Percentiles rank a stretch among this genome's conserved stretches.
phyloP scores from a whole-genome alignment of 2,113 vertebrate genomes.

The Capricornis sumatraensis region DNA sequence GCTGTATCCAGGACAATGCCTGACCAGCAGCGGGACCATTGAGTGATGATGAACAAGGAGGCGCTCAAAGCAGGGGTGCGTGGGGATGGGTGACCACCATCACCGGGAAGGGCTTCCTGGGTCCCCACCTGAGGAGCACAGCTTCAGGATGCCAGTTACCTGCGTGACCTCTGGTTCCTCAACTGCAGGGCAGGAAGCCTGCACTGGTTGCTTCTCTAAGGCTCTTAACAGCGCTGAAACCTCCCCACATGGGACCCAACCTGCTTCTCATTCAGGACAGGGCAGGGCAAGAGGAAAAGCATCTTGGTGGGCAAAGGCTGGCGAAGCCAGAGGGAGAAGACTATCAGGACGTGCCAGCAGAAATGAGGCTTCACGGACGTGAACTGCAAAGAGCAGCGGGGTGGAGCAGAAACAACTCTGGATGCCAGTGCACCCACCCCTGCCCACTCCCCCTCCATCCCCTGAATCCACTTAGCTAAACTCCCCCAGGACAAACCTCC shows the following conservation, averaged over 20 bases:
- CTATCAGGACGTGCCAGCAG: neutral
- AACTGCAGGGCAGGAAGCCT: neutral
- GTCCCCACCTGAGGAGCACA: neutral
- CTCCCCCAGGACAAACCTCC: neutral
- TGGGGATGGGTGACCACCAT: no score
- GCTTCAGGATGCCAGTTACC: neutral
- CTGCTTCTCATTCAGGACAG: neutral
- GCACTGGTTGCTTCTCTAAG: neutral
- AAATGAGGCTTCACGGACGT: neutral
- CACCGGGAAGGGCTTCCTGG: neutral
- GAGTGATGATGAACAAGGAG: neutral
- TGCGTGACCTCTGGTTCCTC: neutral
- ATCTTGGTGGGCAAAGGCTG: neutral
- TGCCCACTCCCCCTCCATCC: neutral
- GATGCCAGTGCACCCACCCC: neutral
- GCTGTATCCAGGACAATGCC: neutral
- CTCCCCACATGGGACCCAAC: neutral
- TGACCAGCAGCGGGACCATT: neutral
- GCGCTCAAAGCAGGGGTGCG: neutral
- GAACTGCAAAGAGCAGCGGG: neutral
- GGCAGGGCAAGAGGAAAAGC: neutral
- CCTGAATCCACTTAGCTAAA: neutral
- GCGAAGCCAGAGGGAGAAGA: neutral
- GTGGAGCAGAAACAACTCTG: neutral
- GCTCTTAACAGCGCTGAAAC: neutral